phyloP scores from a whole-genome alignment of 2,888 invertebrate genomes.

The Caenorhabditis drosophilae region DNA sequence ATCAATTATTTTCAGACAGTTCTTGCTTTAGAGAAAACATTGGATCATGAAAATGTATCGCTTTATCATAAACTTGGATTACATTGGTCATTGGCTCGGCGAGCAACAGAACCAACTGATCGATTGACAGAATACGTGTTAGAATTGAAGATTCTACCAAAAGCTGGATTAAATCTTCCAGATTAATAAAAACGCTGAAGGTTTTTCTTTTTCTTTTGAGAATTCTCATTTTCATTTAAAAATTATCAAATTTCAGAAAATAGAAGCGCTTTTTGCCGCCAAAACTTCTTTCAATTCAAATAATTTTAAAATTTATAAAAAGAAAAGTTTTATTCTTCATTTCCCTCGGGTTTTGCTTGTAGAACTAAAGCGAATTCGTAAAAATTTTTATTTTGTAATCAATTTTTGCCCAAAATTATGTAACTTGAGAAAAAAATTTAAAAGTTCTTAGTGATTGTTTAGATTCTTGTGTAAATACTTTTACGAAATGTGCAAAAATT shows the following conservation, averaged over 20 bases:
- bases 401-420: no score
- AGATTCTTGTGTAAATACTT: no score
- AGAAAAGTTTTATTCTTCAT: neutral
- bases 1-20: constrained; percentile 54
- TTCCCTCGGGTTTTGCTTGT: neutral
- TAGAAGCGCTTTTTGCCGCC: neutral
- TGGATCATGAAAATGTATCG: constrained; percentile 67
- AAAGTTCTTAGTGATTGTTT: no score
- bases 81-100: constrained; percentile 60
- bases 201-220: neutral
- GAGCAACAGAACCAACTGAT: constrained; percentile 52
- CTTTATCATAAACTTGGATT: constrained; percentile 66
- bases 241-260: constrained; percentile 2
- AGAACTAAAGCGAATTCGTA: no score
- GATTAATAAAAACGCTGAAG: constrained; percentile 42
- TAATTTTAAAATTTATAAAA: no score
- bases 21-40: constrained; percentile 64
- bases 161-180: constrained; percentile 57
- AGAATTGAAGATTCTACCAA: constrained; percentile 61
- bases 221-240: constrained; percentile 4
- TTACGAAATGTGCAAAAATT: no score
- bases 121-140: constrained; percentile 65
- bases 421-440: no score
- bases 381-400: no score
- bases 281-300: neutral